Percentiles rank a stretch among this genome's conserved stretches.
These are phyloP conservation scores for Gonatopus flavifemur DNA, from an alignment of 1,140 invertebrate species.

Conservation along the genomic window DNA sequence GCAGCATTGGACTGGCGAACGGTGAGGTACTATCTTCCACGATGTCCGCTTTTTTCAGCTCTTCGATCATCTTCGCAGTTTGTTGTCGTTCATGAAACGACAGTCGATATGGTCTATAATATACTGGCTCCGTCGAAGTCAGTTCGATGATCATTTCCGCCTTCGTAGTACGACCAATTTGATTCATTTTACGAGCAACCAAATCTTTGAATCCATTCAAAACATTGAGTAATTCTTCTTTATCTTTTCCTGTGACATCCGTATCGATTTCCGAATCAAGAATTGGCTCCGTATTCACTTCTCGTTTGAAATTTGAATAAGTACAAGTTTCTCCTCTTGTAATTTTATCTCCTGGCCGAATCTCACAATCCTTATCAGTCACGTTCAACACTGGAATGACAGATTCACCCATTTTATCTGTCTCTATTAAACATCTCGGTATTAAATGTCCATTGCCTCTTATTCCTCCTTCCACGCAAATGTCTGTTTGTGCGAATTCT, in stretches of 20 bases:
- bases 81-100: slow-evolving; percentile 30
- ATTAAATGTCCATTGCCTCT: background rate
- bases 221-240: background rate
- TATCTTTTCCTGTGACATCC: too few relatives aligned
- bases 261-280: too few relatives aligned
- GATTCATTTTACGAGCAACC: slow-evolving; percentile 12
- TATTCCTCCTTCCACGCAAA: slow-evolving; percentile 8
- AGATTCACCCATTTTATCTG: slow-evolving; percentile 1
- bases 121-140: slow-evolving; percentile 36
- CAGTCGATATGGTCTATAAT: slow-evolving; percentile 34
- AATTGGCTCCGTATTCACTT: background rate
- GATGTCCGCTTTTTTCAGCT: background rate
- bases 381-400: slow-evolving; percentile 1
- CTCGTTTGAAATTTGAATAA: background rate
- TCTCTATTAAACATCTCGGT: slow-evolving; percentile 3
- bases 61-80: slow-evolving; percentile 34
- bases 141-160: slow-evolving; percentile 26
- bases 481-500: background rate
- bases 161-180: slow-evolving; percentile 21
- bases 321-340: background rate
- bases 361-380: background rate
- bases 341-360: background rate
- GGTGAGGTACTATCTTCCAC: background rate
- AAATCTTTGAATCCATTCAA: slow-evolving; percentile 16
- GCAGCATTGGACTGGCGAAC: background rate